Conservation (phyloP, 2,113 vertebrate genomes). For the Festucalex cinctus region DNA sequence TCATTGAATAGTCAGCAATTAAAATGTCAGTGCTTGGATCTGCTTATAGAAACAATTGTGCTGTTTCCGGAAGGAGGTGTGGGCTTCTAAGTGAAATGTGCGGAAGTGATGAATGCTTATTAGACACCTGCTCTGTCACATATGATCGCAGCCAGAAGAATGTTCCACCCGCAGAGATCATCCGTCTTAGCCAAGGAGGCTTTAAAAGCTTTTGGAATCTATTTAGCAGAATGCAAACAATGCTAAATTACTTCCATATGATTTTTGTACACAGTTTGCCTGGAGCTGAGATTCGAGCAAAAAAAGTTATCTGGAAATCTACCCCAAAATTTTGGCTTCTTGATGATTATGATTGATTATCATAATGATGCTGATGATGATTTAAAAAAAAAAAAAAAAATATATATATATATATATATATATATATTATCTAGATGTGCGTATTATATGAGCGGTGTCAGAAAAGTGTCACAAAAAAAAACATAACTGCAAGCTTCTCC, state of each 20-base stretch:
- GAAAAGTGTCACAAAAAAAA: no score
- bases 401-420: no score
- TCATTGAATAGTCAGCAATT: slow-evolving; percentile 56
- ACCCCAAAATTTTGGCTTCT: no score
- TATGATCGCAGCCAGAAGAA: slow-evolving; percentile 57
- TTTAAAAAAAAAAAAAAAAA: no score
- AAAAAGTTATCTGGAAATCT: no score
- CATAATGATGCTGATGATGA: no score
- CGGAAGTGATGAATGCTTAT: slow-evolving; percentile 60
- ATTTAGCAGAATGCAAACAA: not conserved
- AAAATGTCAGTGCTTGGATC: slow-evolving; percentile 54
- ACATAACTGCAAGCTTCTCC: no score
- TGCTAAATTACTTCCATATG: not conserved
- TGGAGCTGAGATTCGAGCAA: no score
- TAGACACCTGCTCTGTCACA: slow-evolving; percentile 72
- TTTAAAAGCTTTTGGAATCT: not conserved
- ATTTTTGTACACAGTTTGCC: not conserved
- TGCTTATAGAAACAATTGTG: slow-evolving; percentile 26
- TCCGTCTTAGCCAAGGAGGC: not conserved
- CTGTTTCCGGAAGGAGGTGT: slow-evolving; percentile 32
- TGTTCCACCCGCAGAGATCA: slow-evolving; percentile 18
- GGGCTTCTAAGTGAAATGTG: slow-evolving; percentile 44
- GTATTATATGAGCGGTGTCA: no score
- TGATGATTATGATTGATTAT: no score
- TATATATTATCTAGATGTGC: no score